Percentiles rank a stretch among this genome's conserved stretches.
Evolutionary conservation across 2,888 invertebrate species (phyloP).

Genomic region (Tachina fera): DNA sequence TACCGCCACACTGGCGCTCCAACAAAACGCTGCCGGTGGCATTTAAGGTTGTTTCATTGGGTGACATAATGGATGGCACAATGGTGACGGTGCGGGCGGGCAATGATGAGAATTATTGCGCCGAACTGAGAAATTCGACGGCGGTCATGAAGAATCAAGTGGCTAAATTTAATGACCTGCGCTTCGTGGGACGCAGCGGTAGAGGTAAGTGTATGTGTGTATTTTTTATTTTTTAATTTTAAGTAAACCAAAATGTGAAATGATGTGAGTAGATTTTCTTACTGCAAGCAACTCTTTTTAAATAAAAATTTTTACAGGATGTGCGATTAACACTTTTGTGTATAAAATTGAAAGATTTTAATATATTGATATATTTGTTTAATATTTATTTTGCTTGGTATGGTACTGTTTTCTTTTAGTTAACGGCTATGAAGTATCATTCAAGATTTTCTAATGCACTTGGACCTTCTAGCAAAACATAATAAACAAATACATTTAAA

Average conservation of each 20-base stretch:
- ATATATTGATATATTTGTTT: too few relatives aligned
- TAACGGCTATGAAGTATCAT: too few relatives aligned
- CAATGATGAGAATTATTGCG: conserved; percentile 99
- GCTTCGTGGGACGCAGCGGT: conserved; percentile 99
- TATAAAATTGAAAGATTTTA: too few relatives aligned
- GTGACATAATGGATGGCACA: conserved; percentile 97
- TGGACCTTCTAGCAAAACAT: too few relatives aligned
- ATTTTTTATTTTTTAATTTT: neutral
- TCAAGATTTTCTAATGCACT: too few relatives aligned
- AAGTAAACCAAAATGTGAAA: neutral
- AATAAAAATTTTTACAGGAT: too few relatives aligned
- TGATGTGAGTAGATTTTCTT: too few relatives aligned
- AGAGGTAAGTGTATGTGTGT: conserved; percentile 90
- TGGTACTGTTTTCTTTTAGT: too few relatives aligned
- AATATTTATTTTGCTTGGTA: too few relatives aligned
- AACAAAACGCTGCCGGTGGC: conserved; percentile 99
- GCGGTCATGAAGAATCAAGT: conserved; percentile 99
- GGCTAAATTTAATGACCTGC: conserved; percentile 98
- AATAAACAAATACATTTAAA: too few relatives aligned
- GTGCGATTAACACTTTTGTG: too few relatives aligned
- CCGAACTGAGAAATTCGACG: conserved; percentile 96
- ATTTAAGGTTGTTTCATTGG: conserved; percentile 97
- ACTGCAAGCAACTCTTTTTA: too few relatives aligned
- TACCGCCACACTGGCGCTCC: conserved; percentile 98
- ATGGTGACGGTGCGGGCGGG: conserved; percentile 97